Percentiles rank a stretch among this genome's conserved stretches.
Evolutionary conservation across 92 coral and sea anemone species (phyloP).

Genomic region (Heliopora coerulea): DNA sequence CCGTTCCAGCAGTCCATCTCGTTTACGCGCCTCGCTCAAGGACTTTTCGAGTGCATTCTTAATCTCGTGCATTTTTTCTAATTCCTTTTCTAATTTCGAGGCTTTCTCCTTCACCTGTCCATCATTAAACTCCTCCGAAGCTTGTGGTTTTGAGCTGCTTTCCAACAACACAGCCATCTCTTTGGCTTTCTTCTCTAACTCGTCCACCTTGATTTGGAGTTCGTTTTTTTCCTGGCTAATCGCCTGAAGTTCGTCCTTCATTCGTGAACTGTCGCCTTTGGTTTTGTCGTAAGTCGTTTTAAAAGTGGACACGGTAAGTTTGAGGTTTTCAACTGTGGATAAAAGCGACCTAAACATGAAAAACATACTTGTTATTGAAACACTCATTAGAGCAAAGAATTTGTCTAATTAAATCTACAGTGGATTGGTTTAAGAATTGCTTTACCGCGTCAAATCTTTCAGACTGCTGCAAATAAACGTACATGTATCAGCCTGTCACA

Average conservation of each 20-base stretch:
- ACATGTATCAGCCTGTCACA: no score
- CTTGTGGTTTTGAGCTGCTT: slow-evolving; percentile 28
- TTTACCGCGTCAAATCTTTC: no score
- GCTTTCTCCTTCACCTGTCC: slow-evolving; percentile 27
- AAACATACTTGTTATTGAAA: background rate
- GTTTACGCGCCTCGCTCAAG: slow-evolving; percentile 29
- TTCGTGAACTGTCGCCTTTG: slow-evolving; percentile 37
- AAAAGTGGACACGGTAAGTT: slow-evolving; percentile 35
- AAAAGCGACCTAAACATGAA: slow-evolving; percentile 15
- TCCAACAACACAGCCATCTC: slow-evolving; percentile 41
- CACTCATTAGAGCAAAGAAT: no score
- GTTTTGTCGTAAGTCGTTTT: slow-evolving; percentile 35
- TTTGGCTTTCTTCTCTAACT: slow-evolving; percentile 42
- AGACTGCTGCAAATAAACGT: no score
- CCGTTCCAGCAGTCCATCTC: slow-evolving; percentile 42
- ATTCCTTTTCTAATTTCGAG: slow-evolving; percentile 32
- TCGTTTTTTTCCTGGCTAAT: slow-evolving; percentile 32
- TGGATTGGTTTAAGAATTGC: no score
- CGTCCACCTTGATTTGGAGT: slow-evolving; percentile 31
- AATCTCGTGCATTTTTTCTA: slow-evolving; percentile 15
- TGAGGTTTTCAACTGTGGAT: slow-evolving; percentile 16
- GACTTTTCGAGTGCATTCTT: slow-evolving; percentile 14
- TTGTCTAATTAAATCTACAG: no score
- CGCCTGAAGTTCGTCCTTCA: slow-evolving; percentile 44
- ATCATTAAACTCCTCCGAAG: slow-evolving; percentile 36